Evolutionary conservation across 2,113 vertebrate species (phyloP), one percentile per base, ranked within the genome.

Genomic region (Cyphomyrus discorhynchus): DNA sequence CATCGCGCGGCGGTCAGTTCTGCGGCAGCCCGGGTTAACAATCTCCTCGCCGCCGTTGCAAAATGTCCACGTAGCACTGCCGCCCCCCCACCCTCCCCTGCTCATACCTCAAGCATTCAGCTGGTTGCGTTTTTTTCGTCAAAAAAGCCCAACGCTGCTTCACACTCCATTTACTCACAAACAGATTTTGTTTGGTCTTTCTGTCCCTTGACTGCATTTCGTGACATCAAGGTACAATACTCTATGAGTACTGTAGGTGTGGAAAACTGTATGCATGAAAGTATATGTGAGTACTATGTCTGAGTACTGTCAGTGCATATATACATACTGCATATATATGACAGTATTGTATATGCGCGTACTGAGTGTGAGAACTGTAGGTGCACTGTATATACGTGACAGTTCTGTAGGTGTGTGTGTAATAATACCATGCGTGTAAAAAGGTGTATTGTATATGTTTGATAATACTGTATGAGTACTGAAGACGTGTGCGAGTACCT

Each of bases 11-110:
- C 89, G 91, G 91, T 91, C 93, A 90, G 92, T 91, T 93, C 87
- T 94, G 92, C 93, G 93, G 94, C 93, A 92, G 94, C 93, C 93
- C 93, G 92, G 94, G 94, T 98, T 98, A 98, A 98, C 97, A 95
- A 95, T 97, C 96, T 96, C 95, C 96, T 95, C 94, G 94, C 97
- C 93, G 9, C 93, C 93, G 3, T 93, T 93, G 94, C 95, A 95
- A 95, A 95, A 96, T 95, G 95, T 93, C 95, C 94, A 93, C 94
- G 93, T 92, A 85, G 91, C 92, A 91, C 86, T 93, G 90, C 91
- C 82, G 3, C 88, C 49, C 42, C 42, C 92, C 91, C 46, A 24
- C 45, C 35, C 52, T 19, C 35, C 31, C 9, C 80, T 1, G 31
- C 13, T 27, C 17, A n/a, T 1, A 42, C 92, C 91, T 92, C 94